Conservation (phyloP, 2,888 invertebrate genomes). For the Schrankia costaestrigalis region DNA sequence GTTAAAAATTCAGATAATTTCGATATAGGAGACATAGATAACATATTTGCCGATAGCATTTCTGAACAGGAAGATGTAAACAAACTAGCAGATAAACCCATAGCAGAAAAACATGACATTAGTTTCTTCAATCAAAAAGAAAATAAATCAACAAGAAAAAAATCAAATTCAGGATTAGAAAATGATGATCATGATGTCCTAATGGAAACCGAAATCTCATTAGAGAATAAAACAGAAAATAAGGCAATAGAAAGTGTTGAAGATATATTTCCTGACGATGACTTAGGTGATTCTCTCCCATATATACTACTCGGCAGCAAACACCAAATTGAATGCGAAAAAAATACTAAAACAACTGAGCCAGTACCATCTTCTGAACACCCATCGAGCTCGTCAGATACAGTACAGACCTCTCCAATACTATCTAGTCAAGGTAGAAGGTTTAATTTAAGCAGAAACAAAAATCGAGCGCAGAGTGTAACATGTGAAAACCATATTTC, state of each 20-base stretch:
- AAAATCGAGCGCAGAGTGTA: constrained; percentile 29
- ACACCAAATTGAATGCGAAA: constrained; percentile 13
- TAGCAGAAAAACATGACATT: no score
- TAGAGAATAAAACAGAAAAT: no score
- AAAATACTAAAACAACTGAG: constrained; percentile 6
- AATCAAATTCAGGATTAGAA: no score
- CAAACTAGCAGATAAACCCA: no score
- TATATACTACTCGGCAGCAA: constrained; percentile 12
- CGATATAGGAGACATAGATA: constrained; percentile 62
- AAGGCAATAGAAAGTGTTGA: constrained; percentile 55
- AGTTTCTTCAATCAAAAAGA: no score
- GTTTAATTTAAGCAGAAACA: constrained; percentile 32
- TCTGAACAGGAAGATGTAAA: constrained; percentile 50
- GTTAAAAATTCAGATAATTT: constrained; percentile 49
- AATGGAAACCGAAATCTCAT: no score
- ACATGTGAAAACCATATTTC: constrained; percentile 37
- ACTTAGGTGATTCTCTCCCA: constrained; percentile 41
- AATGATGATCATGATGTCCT: no score
- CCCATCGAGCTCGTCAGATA: constrained; percentile 55
- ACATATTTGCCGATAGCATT: constrained; percentile 52
- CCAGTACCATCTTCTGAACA: constrained; percentile 8
- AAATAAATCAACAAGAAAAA: no score
- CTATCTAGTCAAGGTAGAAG: constrained; percentile 54
- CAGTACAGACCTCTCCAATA: constrained; percentile 55
- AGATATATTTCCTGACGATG: constrained; percentile 64